These are phyloP conservation scores for Brachionus rotundiformis DNA, from an alignment of 1,140 invertebrate species.

Conservation along the genomic window DNA sequence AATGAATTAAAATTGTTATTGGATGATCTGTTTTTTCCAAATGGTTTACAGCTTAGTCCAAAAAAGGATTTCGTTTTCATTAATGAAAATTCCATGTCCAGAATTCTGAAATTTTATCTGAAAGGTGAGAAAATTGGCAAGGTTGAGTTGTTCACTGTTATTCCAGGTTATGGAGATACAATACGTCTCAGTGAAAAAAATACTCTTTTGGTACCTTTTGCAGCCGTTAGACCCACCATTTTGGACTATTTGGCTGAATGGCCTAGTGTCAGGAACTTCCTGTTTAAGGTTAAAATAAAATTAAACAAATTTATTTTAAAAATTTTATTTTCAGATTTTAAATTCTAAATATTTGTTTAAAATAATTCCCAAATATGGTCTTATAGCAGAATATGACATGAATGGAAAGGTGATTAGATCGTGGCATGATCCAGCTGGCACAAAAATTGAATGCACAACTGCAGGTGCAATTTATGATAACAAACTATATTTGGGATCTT, in stretches of 20 bases:
- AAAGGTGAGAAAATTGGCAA: slow-evolving; percentile 12
- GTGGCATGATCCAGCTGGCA: slow-evolving; percentile 37
- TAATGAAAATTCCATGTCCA: slow-evolving; percentile 38
- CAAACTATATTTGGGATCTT: slow-evolving; percentile 49
- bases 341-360: slow-evolving; percentile 27
- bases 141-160: not conserved
- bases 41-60: slow-evolving; percentile 40
- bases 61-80: slow-evolving; percentile 1
- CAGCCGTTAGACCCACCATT: not conserved
- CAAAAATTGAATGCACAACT: slow-evolving; percentile 20
- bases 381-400: slow-evolving; percentile 38
- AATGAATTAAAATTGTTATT: slow-evolving; percentile 10
- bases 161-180: slow-evolving; percentile 36
- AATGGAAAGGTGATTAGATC: slow-evolving; percentile 16
- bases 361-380: slow-evolving; percentile 13
- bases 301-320: not conserved
- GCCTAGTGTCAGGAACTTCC: not conserved
- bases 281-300: not conserved
- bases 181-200: slow-evolving; percentile 24
- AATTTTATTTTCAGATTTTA: slow-evolving; percentile 8
- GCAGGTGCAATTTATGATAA: not conserved
- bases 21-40: slow-evolving; percentile 36
- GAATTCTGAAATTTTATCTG: slow-evolving; percentile 36
- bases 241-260: slow-evolving; percentile 1
- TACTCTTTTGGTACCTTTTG: slow-evolving; percentile 9